These are phyloP conservation scores for Pocillopora grandis DNA, from an alignment of 92 coral and sea anemone species.

Conservation along the genomic window DNA sequence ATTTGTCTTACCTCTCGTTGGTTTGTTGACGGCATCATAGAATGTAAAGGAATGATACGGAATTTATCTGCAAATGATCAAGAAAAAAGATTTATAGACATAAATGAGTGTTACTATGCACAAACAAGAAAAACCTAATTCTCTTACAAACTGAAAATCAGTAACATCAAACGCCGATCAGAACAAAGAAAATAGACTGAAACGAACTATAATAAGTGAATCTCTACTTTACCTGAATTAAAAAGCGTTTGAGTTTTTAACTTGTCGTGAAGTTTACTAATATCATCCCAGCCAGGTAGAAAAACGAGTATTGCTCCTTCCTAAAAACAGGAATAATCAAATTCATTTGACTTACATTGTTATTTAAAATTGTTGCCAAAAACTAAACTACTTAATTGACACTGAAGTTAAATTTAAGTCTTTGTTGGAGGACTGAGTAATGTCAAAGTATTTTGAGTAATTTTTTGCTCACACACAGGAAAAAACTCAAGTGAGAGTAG, in stretches of 20 bases:
- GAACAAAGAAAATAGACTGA: neutral
- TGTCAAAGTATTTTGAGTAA: too few relatives aligned
- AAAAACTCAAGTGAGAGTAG: too few relatives aligned
- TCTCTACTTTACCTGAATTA: constrained; percentile 66
- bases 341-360: neutral
- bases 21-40: constrained; percentile 93
- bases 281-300: constrained; percentile 98
- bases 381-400: neutral
- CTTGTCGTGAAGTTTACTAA: constrained; percentile 81
- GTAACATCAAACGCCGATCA: neutral
- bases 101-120: too few relatives aligned
- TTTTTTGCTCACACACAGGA: too few relatives aligned
- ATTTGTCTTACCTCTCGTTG: constrained; percentile 73
- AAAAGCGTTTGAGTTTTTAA: constrained; percentile 70
- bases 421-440: too few relatives aligned
- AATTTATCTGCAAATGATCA: constrained; percentile 69
- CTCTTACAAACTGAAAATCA: neutral
- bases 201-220: neutral
- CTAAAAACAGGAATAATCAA: constrained; percentile 28
- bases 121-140: neutral
- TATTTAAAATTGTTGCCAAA: neutral
- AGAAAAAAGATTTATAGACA: neutral
- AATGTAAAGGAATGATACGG: constrained; percentile 84
- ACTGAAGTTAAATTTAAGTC: too few relatives aligned
- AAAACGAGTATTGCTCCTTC: constrained; percentile 95